A percentile compares a stretch with the other conserved stretches of the same genome.
These are phyloP conservation scores for Clarias batrachus DNA, from an alignment of 2,113 vertebrate species.

Conservation along the genomic window DNA sequence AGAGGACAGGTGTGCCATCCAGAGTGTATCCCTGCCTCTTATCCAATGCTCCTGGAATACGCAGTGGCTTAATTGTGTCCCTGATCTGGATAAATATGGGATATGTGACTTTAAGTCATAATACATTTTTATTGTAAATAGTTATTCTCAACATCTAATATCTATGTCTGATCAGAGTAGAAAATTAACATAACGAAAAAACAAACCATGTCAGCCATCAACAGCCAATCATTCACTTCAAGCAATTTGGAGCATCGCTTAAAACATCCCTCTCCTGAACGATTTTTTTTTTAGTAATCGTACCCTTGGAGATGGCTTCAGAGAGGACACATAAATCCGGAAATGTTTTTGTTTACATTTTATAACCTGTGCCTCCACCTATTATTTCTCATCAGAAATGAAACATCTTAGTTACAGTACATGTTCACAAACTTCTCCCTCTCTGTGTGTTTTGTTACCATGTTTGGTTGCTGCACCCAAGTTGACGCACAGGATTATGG, in stretches of 20 bases:
- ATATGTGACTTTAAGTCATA: background rate
- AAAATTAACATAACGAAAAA: background rate
- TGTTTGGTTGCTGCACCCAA: no score
- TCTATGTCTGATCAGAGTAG: background rate
- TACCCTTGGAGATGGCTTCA: background rate
- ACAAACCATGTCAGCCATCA: background rate
- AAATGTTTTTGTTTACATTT: no score
- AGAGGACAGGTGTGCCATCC: no score
- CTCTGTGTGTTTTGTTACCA: no score
- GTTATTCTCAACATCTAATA: background rate
- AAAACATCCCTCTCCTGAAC: no score
- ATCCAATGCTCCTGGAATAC: no score
- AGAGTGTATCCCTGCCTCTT: no score
- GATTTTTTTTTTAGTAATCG: background rate
- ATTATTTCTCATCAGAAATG: background rate
- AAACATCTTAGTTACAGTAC: background rate
- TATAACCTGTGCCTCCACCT: background rate
- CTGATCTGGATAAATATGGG: background rate
- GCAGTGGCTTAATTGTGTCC: background rate
- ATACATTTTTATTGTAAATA: background rate
- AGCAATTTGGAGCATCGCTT: background rate
- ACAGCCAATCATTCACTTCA: background rate
- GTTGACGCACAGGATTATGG: no score
- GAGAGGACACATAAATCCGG: background rate
- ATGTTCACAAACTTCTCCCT: no score